Base-by-base conservation (phyloP, 2,888 invertebrate genomes). In the Eupelmus urozonus region DNA sequence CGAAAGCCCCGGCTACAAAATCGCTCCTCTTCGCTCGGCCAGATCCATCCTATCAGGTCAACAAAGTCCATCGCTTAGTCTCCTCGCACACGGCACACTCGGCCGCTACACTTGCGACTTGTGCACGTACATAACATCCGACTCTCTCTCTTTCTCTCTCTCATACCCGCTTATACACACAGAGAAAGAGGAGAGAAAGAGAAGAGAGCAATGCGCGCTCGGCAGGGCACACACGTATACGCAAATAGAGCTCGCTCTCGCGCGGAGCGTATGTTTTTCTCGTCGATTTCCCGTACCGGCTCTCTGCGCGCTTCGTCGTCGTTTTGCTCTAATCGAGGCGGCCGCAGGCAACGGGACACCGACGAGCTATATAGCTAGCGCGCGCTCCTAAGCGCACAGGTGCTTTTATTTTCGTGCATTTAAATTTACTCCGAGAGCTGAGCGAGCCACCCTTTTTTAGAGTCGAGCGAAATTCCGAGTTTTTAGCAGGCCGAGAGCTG, bases 341-440 rank as follows among this genome's bases (percentile, higher is more conserved):
- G 20, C 20, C 7, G 18, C 0, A 34, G 20, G 51, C 51, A 20
- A 45, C 60, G 60, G 67, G 34, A 55, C 60, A 42, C 49, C 57
- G 42, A 23, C 34, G 16, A 5, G 34, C 34, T 34, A 34, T 34
- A 34, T 34, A 34, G 13, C 20, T 57, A 3, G 62, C 60, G 40
- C 34, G 34, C n/a, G 18, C 40, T 45, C 1, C 3, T 1, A 7
- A 18, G 51, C n/a, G 3, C 34, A 27, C 53, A 27, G 51, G 20
- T 53, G 51, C 34, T 62, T 72, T 72, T 72, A 62, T 72, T 72
- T 72, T 42, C 25, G 53, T 40, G 9, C 62, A 40, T 72, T 72
- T 72, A 51, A 72, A 72, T 72, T 72, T 72, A 62, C 62, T 16
- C 51, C 18, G 23, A 29, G 29, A 27, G 20, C 27, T n/a, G 16